Evolutionary conservation across 1,140 invertebrate genomes (phyloP).

Genomic region (Ganaspis sp.): DNA sequence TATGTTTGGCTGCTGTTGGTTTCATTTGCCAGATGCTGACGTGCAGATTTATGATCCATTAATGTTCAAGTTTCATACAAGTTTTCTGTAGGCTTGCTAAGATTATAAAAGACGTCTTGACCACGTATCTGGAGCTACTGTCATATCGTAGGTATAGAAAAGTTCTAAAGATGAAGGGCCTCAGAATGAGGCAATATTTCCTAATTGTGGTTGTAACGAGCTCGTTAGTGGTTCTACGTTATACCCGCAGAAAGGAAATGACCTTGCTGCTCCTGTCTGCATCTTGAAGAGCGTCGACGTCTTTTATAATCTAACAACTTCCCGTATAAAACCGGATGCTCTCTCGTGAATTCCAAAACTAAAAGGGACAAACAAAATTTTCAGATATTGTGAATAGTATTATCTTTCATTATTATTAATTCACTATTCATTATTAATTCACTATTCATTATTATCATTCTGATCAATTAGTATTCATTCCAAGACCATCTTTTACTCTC

Average conservation of each 20-base stretch:
- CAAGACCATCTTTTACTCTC: no score
- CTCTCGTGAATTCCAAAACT: neutral
- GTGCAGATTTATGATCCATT: slow-evolving; percentile 40
- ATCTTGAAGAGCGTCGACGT: slow-evolving; percentile 6
- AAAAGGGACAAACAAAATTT: no score
- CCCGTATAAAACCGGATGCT: neutral
- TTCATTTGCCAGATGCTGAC: neutral
- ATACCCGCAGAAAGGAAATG: slow-evolving; percentile 44
- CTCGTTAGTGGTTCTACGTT: slow-evolving; percentile 48
- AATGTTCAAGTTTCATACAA: neutral
- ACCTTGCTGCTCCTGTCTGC: slow-evolving; percentile 33
- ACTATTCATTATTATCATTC: no score
- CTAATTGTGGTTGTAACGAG: slow-evolving; percentile 54
- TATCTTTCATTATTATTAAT: no score
- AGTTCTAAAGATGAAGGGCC: slow-evolving; percentile 50
- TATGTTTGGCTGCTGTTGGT: no score
- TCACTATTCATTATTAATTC: no score
- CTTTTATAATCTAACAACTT: neutral
- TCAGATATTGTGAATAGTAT: no score
- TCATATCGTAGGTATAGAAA: slow-evolving; percentile 34
- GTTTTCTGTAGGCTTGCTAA: neutral
- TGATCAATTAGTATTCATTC: no score
- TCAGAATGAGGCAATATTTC: slow-evolving; percentile 43
- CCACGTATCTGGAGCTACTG: slow-evolving; percentile 22
- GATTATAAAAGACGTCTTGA: neutral